phyloP scores from a whole-genome alignment of 2,113 vertebrate genomes.

The Nettapus auritus region DNA sequence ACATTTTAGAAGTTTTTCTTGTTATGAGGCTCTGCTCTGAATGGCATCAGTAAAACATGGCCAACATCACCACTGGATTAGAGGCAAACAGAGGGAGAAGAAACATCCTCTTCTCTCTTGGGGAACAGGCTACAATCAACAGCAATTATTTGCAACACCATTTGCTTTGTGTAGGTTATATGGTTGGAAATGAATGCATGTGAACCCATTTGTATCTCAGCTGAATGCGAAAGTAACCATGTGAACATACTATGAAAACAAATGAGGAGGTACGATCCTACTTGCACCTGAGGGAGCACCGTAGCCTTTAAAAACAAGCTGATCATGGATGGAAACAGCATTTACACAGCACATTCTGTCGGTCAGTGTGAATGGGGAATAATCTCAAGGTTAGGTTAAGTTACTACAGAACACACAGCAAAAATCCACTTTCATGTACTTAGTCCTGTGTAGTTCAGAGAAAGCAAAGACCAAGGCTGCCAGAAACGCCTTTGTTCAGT shows the following conservation, averaged over 20 bases:
- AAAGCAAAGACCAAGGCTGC: background rate
- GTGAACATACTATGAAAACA: rapidly evolving
- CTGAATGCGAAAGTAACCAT: background rate
- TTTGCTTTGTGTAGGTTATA: background rate
- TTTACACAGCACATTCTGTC: background rate
- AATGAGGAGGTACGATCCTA: rapidly evolving
- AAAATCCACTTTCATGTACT: background rate
- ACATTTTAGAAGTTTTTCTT: background rate
- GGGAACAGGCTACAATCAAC: background rate
- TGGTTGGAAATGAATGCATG: background rate
- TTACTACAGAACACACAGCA: background rate
- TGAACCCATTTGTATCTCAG: background rate
- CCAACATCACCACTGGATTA: background rate
- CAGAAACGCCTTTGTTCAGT: background rate
- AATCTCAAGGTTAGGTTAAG: background rate
- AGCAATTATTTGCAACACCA: background rate
- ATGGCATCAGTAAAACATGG: background rate
- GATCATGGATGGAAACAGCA: background rate
- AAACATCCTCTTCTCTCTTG: background rate
- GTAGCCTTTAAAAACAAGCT: background rate
- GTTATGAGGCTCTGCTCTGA: background rate
- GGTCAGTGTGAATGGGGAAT: background rate
- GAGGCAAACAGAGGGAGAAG: background rate
- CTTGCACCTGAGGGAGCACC: background rate
- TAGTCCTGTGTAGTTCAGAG: background rate